Evolutionary conservation across 2,113 vertebrate genomes (phyloP), one percentile per base, ranked within the genome.

Genomic region (Gymnorhina tibicen): DNA sequence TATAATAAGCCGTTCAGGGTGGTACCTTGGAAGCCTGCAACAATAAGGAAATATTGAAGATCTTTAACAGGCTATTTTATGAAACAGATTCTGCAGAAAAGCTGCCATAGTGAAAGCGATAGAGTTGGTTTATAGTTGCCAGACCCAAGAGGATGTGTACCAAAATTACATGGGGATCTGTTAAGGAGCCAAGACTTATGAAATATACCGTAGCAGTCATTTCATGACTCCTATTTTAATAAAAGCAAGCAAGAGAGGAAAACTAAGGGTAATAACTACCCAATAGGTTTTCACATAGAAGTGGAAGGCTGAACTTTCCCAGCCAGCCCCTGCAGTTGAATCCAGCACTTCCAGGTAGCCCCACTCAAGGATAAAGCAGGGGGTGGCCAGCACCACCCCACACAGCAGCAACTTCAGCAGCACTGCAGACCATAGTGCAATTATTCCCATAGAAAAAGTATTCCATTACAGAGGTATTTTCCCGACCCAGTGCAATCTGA

Each of bases 21-120:
- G 79, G 83, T 87, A 69, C 47, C 59, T 58, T 76, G 66, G 74
- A 97, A 96, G 78, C 27, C 84, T 87, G 62, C 46, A 95, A 93
- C 86, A 89, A 91, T 88, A 86, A 89, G 87, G 92, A 94, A 93
- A 89, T 85, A 83, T 72, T 91, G 87, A 96, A 95, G 53, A 72
- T 69, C 72, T 92, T 69, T 93, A 92, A 96, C 42, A 3, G 68
- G n/a, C n/a, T 55, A 73, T 95, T 96, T 90, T 70, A 81, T 52
- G 75, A 76, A 80, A 85, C 46, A 81, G 49, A 86, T 86, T 95
- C 82, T 84, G 44, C 63, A 89, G 77, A 87, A 93, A 92, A 95
- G 62, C 70, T 78, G 80, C 76, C 55, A 37, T 18, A 70, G 84
- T 68, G 68, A 87, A 56, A 91, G 91, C 70, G 86, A 39, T 41